Percentiles rank a stretch among this genome's conserved stretches.
phyloP scores from a whole-genome alignment of 23 tunicate genomes.

The Clavelina lepadiformis region DNA sequence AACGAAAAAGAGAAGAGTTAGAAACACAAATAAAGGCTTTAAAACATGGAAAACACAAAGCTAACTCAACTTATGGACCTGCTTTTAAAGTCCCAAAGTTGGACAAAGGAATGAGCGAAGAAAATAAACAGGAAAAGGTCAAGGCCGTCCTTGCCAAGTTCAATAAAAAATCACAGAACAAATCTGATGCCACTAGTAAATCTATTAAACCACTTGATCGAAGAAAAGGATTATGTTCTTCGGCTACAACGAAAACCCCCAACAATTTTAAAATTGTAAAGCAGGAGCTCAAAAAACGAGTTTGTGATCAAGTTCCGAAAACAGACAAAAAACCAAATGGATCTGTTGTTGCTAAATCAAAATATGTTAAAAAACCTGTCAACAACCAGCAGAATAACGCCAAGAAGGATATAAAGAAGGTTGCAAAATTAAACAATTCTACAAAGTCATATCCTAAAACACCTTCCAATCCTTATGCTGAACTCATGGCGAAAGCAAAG shows the following conservation, averaged over 20 bases:
- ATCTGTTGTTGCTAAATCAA: too few species aligned
- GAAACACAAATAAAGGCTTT: conserved; percentile 45
- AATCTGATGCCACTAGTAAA: too few species aligned
- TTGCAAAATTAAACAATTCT: background rate
- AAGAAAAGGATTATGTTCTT: too few species aligned
- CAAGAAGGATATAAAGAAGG: background rate
- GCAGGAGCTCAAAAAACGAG: too few species aligned
- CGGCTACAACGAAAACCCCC: too few species aligned
- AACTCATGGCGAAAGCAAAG: conserved; percentile 44
- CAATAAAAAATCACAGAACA: conserved; percentile 22
- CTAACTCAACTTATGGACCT: conserved; percentile 8
- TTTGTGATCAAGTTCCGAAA: too few species aligned
- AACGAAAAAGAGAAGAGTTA: conserved; percentile 50
- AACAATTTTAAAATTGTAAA: too few species aligned
- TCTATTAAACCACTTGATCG: too few species aligned
- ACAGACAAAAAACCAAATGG: too few species aligned
- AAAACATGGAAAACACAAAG: conserved; percentile 23
- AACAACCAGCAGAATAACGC: too few species aligned
- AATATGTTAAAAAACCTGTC: too few species aligned
- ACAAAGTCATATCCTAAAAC: background rate
- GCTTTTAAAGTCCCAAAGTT: conserved; percentile 61
- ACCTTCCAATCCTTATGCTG: conserved; percentile 37
- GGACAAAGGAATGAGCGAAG: conserved; percentile 48
- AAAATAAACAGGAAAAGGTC: conserved; percentile 54
- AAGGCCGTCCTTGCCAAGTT: conserved; percentile 63